phyloP scores from a whole-genome alignment of 2,797 vertebrate genomes.

The Artibeus jamaicensis region DNA sequence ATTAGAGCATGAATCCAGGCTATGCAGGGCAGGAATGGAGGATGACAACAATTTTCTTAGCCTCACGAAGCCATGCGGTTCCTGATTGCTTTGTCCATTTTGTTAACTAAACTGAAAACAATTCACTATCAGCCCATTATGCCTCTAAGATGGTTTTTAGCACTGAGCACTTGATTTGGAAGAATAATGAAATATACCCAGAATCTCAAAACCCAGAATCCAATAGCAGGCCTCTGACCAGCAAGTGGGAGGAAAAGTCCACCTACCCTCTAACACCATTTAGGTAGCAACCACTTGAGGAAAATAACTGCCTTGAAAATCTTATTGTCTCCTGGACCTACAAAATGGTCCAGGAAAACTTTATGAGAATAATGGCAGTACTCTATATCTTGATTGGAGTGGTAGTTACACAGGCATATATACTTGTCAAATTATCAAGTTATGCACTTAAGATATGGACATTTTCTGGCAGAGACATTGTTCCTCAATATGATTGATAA shows the following conservation, averaged over 20 bases:
- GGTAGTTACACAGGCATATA: background rate
- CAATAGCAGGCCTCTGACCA: too few species aligned
- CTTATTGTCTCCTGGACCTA: background rate
- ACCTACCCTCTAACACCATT: background rate
- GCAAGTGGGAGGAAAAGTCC: background rate
- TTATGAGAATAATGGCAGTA: background rate
- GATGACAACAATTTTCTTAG: background rate
- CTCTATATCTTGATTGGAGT: background rate
- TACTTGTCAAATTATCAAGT: background rate
- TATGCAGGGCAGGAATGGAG: background rate
- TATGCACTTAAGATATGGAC: background rate
- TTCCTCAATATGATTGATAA: background rate
- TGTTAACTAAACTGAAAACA: background rate
- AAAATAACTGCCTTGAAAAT: background rate
- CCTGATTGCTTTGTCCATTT: background rate
- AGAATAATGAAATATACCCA: background rate
- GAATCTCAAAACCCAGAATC: background rate
- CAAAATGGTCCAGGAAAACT: background rate
- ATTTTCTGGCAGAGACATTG: background rate
- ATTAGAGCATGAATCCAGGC: too few species aligned
- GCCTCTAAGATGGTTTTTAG: background rate
- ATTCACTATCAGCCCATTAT: background rate
- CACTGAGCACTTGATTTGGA: background rate
- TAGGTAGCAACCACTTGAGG: background rate
- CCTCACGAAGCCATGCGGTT: background rate